A percentile compares a stretch with the other conserved stretches of the same genome.
Conservation (phyloP, 1,140 invertebrate species). For the Platyura marginata region DNA sequence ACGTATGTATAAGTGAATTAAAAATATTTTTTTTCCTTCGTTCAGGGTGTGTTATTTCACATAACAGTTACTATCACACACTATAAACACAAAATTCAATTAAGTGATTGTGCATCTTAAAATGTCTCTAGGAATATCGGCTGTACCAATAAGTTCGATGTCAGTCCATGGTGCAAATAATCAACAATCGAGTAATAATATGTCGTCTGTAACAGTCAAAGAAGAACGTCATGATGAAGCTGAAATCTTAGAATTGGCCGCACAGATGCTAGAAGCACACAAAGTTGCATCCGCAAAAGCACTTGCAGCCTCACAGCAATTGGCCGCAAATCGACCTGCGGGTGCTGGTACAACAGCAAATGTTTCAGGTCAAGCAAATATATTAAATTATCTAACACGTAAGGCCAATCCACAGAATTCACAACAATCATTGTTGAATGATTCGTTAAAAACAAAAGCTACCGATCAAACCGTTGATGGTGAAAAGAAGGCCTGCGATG, state of each 20-base stretch:
- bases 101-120: too few relatives aligned
- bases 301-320: constrained; percentile 20
- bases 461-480: neutral
- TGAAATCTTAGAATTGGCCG: constrained; percentile 66
- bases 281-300: constrained; percentile 49
- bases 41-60: too few relatives aligned
- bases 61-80: too few relatives aligned
- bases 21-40: too few relatives aligned
- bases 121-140: too few relatives aligned
- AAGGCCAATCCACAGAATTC: constrained; percentile 17
- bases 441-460: neutral
- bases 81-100: too few relatives aligned
- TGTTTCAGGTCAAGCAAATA: constrained; percentile 31
- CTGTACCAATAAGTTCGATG: neutral
- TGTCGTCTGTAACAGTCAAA: constrained; percentile 39
- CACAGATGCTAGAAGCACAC: constrained; percentile 70
- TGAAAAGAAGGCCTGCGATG: constrained; percentile 35
- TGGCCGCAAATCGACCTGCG: constrained; percentile 8
- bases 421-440: constrained; percentile 4
- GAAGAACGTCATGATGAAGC: constrained; percentile 67
- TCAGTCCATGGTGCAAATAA: neutral
- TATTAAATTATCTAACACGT: constrained; percentile 36
- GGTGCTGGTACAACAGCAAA: constrained; percentile 11
- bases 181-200: neutral
- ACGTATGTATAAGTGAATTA: too few relatives aligned